Percentiles rank a stretch among this genome's conserved stretches.
Conservation (phyloP, 1,140 invertebrate species). For the Marisa cornuarietis region DNA sequence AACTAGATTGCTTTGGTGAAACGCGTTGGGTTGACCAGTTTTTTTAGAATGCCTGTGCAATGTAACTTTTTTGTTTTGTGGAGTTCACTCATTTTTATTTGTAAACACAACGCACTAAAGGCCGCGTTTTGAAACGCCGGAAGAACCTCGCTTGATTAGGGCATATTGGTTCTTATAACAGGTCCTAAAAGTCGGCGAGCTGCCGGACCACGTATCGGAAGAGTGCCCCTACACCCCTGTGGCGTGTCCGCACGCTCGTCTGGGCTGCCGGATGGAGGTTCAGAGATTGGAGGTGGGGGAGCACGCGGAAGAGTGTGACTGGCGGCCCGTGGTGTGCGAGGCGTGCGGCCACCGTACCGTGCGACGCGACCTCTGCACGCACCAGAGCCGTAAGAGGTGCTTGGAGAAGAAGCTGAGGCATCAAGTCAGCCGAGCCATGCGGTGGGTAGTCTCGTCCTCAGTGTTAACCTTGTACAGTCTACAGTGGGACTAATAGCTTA, state of each 20-base stretch:
- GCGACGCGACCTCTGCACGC: conserved; percentile 47
- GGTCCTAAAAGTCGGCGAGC: conserved; percentile 33
- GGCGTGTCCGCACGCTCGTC: conserved; percentile 36
- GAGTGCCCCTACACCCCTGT: conserved; percentile 45
- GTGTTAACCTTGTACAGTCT: too few relatives aligned
- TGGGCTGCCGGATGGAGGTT: conserved; percentile 46
- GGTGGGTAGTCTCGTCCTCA: conserved; percentile 1
- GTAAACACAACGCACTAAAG: too few relatives aligned
- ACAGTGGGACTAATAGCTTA: too few relatives aligned
- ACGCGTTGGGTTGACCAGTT: too few relatives aligned
- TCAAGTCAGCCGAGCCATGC: conserved; percentile 42
- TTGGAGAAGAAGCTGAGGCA: conserved; percentile 51
- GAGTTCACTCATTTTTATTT: too few relatives aligned
- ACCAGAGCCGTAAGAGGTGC: conserved; percentile 48
- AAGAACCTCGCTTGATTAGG: too few relatives aligned
- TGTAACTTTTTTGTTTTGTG: too few relatives aligned
- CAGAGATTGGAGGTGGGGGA: conserved; percentile 34
- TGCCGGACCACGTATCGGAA: conserved; percentile 46
- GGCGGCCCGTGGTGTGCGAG: conserved; percentile 47
- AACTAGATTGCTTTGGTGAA: too few relatives aligned
- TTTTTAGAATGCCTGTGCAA: too few relatives aligned
- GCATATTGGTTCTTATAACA: neutral
- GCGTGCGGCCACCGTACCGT: conserved; percentile 46
- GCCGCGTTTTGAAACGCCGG: too few relatives aligned
- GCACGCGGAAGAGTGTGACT: conserved; percentile 49